These are phyloP conservation scores for Parazoanthus swiftii DNA, from an alignment of 92 coral and sea anemone species.

Conservation along the genomic window DNA sequence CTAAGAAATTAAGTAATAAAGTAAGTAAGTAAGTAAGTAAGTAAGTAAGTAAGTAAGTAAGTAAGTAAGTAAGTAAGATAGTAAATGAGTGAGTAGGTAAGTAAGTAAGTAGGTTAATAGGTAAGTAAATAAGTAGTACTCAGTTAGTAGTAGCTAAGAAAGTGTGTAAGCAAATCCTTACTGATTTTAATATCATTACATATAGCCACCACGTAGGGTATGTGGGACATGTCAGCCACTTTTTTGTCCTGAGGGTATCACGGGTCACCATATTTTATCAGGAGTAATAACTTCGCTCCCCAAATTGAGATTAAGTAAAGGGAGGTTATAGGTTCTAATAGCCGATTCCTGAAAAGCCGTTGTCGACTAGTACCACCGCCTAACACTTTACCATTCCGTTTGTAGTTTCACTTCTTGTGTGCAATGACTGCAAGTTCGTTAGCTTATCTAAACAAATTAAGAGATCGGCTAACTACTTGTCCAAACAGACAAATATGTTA, in stretches of 20 bases:
- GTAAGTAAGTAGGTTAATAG: neutral
- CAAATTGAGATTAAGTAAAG: neutral
- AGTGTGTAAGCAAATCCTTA: neutral
- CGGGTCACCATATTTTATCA: neutral
- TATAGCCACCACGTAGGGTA: neutral
- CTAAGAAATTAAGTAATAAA: too few species aligned
- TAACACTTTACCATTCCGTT: too few species aligned
- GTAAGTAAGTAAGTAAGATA: neutral
- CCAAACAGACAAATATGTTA: conserved; percentile 7
- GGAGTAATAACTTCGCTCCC: neutral
- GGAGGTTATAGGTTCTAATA: too few species aligned
- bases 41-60: neutral
- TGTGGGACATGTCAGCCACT: too few species aligned
- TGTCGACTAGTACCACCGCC: too few species aligned
- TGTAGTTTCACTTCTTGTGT: neutral
- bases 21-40: neutral
- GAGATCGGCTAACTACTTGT: neutral
- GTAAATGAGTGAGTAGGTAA: neutral
- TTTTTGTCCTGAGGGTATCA: neutral
- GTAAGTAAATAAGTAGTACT: too few species aligned
- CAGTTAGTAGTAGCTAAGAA: neutral
- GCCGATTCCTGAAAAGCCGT: too few species aligned
- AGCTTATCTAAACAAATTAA: conserved; percentile 2
- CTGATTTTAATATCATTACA: neutral
- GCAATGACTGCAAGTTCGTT: neutral